Evolutionary conservation across 1,140 invertebrate genomes (phyloP), one percentile per base, ranked within the genome.

Genomic region (Metopolophium dirhodum): DNA sequence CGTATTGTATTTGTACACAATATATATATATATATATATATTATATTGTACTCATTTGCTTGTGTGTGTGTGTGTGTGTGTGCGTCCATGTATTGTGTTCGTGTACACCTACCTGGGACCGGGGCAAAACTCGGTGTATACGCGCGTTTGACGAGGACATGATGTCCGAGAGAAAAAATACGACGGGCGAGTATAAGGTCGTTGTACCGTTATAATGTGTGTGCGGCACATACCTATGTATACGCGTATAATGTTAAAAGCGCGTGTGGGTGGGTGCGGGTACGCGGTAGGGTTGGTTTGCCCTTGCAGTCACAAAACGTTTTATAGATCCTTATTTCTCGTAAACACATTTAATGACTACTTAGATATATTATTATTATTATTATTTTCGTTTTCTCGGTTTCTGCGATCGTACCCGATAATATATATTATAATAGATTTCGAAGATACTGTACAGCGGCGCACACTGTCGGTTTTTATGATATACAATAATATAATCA

Each of bases 291-390:
- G 87, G 87, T 88, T 88, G 87, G 47, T 54, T 54, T 88, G 87
- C 87, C 87, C 49, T 88, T 88, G 87, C n/a, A n/a, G n/a, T 88
- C 87, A 54, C 87, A 2, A n/a, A 26, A 88, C 51, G 22, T 54
- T 88, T 54, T 37, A 37, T 88, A 49, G 49, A 54, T 22, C 6
- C 86, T 88, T 41, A 41, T 86, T 26, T 49, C 85, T 47, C 47
- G 22, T 49, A 30, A 18, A 49, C 45, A 9, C 45, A 7, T 86
- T 26, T 68, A 68, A 68, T 68, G n/a, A 68, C 61, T 68, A 68
- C 61, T 68, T 9, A 4, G 26, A 9, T 61, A 57, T 26, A 30
- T 61, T 30, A 9, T 26, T 47, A 45, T 30, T 41, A 23, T 86
- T 45, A 26, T 86, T 86, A 30, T 86, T 86, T 18, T 45, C 85